Evolutionary conservation across 2,113 vertebrate genomes (phyloP).

Genomic region (Nipponia nippon): DNA sequence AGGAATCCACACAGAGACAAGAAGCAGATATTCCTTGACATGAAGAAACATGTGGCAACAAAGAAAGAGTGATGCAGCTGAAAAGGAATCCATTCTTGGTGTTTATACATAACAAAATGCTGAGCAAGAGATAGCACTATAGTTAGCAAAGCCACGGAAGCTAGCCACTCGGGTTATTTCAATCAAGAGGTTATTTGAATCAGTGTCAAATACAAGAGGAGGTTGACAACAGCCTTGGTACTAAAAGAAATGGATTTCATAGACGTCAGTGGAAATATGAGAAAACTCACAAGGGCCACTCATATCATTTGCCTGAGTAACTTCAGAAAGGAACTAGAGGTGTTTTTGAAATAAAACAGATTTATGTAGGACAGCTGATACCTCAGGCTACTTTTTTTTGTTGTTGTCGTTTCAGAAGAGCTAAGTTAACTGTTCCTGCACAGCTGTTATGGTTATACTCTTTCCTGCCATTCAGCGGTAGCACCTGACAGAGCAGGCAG

Average conservation of each 20-base stretch:
- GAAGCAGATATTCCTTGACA: slow-evolving; percentile 18
- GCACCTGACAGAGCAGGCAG: neutral
- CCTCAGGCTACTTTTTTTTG: neutral
- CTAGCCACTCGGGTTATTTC: neutral
- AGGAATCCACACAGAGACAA: neutral
- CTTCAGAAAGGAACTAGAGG: neutral
- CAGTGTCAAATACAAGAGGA: neutral
- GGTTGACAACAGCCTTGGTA: neutral
- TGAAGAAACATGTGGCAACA: slow-evolving; percentile 14
- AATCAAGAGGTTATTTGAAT: slow-evolving; percentile 1
- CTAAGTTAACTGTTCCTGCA: neutral
- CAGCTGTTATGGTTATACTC: neutral
- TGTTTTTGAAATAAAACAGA: slow-evolving; percentile 20
- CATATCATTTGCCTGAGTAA: neutral
- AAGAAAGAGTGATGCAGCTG: slow-evolving; percentile 22
- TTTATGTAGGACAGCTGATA: slow-evolving; percentile 22
- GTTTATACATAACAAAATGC: slow-evolving; percentile 51
- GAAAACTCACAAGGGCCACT: neutral
- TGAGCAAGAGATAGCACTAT: slow-evolving; percentile 29
- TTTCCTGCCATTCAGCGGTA: neutral
- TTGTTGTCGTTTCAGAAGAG: neutral
- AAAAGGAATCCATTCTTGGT: slow-evolving; percentile 36
- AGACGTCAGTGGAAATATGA: neutral
- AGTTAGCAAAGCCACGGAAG: slow-evolving; percentile 23
- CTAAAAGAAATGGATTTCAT: neutral